Conservation (phyloP, 2,113 vertebrate genomes). For the Paraplagusia blochii region DNA sequence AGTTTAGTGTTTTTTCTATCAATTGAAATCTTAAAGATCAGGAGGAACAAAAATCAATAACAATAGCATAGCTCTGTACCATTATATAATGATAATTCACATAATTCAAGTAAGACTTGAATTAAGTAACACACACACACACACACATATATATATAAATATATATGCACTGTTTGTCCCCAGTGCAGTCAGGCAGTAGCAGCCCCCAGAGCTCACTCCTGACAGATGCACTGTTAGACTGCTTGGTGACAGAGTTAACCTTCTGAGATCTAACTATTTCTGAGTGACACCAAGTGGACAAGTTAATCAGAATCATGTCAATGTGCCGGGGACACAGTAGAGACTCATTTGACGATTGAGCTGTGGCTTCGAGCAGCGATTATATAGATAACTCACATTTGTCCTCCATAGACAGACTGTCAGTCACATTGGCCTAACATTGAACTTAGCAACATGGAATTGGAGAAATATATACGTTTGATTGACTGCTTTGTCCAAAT, state of each 20-base stretch:
- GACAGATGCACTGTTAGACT: neutral
- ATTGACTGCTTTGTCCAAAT: too few species aligned
- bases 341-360: slow-evolving; percentile 2
- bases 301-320: slow-evolving; percentile 23
- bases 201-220: neutral
- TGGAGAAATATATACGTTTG: neutral
- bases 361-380: neutral
- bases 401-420: slow-evolving; percentile 28
- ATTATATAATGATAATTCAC: too few species aligned
- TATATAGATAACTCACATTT: neutral
- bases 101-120: too few species aligned
- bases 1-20: too few species aligned
- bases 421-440: slow-evolving; percentile 40
- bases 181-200: neutral
- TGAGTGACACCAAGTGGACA: slow-evolving; percentile 2
- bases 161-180: too few species aligned
- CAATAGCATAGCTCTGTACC: too few species aligned
- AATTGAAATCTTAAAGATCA: too few species aligned
- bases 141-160: too few species aligned
- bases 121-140: too few species aligned
- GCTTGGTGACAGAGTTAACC: slow-evolving; percentile 28
- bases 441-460: slow-evolving; percentile 10
- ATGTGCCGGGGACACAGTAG: slow-evolving; percentile 13
- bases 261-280: slow-evolving; percentile 38
- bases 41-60: too few species aligned